Evolutionary conservation across 2,888 invertebrate species (phyloP).

Genomic region (Octonoba sinensis): DNA sequence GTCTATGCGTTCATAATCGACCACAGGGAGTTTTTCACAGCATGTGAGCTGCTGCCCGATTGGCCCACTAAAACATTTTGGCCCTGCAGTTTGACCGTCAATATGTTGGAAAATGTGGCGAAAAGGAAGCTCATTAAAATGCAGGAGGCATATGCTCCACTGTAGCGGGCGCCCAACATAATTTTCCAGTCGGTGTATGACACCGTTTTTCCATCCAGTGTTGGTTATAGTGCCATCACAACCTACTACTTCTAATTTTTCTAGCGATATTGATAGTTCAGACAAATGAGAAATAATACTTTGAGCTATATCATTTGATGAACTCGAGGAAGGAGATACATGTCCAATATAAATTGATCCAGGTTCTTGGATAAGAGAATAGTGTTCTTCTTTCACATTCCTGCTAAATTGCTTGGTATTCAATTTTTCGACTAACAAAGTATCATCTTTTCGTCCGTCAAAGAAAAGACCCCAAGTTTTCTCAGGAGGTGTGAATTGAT

Average conservation of each 20-base stretch:
- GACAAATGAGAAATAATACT: neutral
- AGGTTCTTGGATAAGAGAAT: slow-evolving; percentile 5
- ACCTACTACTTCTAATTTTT: neutral
- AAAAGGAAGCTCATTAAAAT: neutral
- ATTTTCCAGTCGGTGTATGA: neutral
- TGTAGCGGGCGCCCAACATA: neutral
- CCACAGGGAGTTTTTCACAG: no score
- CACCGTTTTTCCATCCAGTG: neutral
- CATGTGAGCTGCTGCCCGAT: neutral
- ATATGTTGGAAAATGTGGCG: no score
- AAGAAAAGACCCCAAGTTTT: slow-evolving; percentile 9
- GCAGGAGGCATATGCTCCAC: no score
- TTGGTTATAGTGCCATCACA: neutral
- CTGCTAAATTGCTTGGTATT: slow-evolving; percentile 11
- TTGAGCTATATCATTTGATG: neutral
- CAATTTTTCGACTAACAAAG: slow-evolving; percentile 10
- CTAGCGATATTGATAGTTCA: neutral
- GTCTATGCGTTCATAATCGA: no score
- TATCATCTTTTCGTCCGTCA: slow-evolving; percentile 9
- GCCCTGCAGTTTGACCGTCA: neutral
- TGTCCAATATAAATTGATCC: slow-evolving; percentile 11
- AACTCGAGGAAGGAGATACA: neutral
- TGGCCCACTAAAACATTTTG: neutral
- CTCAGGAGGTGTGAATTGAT: slow-evolving; percentile 6
- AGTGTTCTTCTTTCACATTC: slow-evolving; percentile 2